Evolutionary conservation across 2,888 invertebrate genomes (phyloP).

Genomic region (Ypsolopha sequella): DNA sequence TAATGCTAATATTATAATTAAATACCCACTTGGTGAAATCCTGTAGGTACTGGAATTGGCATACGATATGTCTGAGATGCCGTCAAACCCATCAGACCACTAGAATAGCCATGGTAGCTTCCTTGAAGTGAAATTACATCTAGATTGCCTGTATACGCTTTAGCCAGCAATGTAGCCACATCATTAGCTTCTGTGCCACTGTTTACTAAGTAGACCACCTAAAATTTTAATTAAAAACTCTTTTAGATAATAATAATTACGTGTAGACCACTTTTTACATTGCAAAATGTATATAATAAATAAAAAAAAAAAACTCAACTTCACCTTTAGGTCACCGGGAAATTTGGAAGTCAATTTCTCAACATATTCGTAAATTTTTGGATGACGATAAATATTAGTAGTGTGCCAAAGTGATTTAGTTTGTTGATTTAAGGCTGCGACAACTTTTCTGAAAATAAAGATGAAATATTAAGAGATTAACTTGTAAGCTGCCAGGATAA

Average conservation of each 20-base stretch:
- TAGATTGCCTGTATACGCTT: constrained; percentile 85
- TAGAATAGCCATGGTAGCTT: constrained; percentile 93
- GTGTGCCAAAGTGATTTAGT: constrained; percentile 89
- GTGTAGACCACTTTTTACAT: neutral
- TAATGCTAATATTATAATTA: neutral
- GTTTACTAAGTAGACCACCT: constrained; percentile 94
- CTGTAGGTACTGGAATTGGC: constrained; percentile 76
- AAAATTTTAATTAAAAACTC: constrained; percentile 9
- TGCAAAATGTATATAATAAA: neutral
- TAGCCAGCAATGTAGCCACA: constrained; percentile 88
- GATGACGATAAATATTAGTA: constrained; percentile 92
- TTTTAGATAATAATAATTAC: neutral
- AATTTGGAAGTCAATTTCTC: constrained; percentile 83
- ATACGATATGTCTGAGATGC: constrained; percentile 85
- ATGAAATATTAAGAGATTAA: neutral
- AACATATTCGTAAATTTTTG: constrained; percentile 92
- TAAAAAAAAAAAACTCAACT: constrained; percentile 23
- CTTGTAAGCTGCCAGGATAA: neutral
- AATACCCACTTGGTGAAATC: constrained; percentile 81
- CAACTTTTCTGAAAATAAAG: constrained; percentile 79
- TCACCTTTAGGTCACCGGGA: constrained; percentile 87
- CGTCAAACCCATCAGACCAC: constrained; percentile 85
- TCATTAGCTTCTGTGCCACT: constrained; percentile 99
- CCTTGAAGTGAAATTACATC: constrained; percentile 91
- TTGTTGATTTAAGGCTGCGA: constrained; percentile 83